A percentile compares a stretch with the other conserved stretches of the same genome.
These are phyloP conservation scores for Biston betularia DNA, from an alignment of 2,888 invertebrate species.

Conservation along the genomic window DNA sequence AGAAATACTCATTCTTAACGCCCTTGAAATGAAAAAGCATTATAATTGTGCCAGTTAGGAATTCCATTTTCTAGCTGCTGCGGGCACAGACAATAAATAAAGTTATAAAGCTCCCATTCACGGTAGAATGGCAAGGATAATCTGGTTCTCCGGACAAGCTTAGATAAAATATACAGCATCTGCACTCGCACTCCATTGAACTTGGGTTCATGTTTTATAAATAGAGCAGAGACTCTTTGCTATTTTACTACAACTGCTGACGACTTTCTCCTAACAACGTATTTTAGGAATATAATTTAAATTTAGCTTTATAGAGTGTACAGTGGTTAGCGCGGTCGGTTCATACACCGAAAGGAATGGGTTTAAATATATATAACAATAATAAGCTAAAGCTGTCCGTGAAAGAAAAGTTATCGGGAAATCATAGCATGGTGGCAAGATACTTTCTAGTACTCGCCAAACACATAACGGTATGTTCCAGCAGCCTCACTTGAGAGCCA, in stretches of 20 bases:
- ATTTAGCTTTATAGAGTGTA: no score
- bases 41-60: slow-evolving; percentile 27
- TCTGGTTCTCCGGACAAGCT: slow-evolving; percentile 42
- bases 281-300: slow-evolving; percentile 8
- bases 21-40: slow-evolving; percentile 37
- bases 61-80: slow-evolving; percentile 36
- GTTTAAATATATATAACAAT: no score
- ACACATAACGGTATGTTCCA: no score
- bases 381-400: no score
- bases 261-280: slow-evolving; percentile 4
- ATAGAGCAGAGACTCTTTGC: slow-evolving; percentile 21
- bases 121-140: slow-evolving; percentile 57
- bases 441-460: no score
- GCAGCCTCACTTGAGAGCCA: no score
- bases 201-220: slow-evolving; percentile 23
- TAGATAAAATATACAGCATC: slow-evolving; percentile 42
- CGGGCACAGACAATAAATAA: slow-evolving; percentile 48
- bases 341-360: no score
- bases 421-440: no score
- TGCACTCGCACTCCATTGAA: slow-evolving; percentile 41
- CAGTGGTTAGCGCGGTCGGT: no score
- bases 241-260: slow-evolving; percentile 15
- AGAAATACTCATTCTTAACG: slow-evolving; percentile 26
- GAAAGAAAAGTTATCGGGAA: no score
- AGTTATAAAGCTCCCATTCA: slow-evolving; percentile 46